These are phyloP conservation scores for Drosophila parvula DNA, from an alignment of 1,140 invertebrate genomes.

Conservation along the genomic window DNA sequence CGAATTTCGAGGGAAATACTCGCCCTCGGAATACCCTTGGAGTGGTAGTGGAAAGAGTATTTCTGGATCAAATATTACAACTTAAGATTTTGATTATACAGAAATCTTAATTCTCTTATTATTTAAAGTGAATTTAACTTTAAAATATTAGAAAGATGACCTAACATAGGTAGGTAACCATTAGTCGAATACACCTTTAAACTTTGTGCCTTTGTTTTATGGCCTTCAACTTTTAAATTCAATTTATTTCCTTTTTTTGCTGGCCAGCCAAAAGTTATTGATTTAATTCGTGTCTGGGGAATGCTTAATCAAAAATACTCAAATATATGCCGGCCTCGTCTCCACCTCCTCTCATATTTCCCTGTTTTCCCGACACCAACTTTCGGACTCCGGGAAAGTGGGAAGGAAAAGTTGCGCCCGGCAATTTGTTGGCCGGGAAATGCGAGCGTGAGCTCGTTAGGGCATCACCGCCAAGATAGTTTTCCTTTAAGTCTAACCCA, in stretches of 20 bases:
- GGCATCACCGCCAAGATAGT: slow-evolving; percentile 12
- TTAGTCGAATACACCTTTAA: neutral
- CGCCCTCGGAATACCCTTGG: neutral
- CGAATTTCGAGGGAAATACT: neutral
- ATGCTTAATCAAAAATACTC: slow-evolving; percentile 77
- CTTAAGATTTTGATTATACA: too few species aligned
- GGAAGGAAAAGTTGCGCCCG: slow-evolving; percentile 12
- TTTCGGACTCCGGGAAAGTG: neutral
- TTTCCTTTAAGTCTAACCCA: neutral
- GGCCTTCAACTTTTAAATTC: slow-evolving; percentile 63
- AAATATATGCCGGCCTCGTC: slow-evolving; percentile 16
- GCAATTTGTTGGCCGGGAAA: slow-evolving; percentile 9
- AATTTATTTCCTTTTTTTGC: slow-evolving; percentile 73
- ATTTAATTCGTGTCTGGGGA: slow-evolving; percentile 80
- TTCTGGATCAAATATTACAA: too few species aligned
- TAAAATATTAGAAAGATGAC: neutral
- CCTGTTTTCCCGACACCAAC: neutral
- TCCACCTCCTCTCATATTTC: neutral
- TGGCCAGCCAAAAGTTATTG: slow-evolving; percentile 71
- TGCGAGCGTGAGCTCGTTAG: slow-evolving; percentile 44
- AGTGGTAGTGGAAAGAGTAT: too few species aligned
- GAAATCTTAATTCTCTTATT: neutral
- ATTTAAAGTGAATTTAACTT: too few species aligned
- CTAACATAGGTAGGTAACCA: neutral
- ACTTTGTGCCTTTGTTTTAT: slow-evolving; percentile 24